phyloP scores from a whole-genome alignment of 2,797 vertebrate species.

The Cetoscarus ocellatus region DNA sequence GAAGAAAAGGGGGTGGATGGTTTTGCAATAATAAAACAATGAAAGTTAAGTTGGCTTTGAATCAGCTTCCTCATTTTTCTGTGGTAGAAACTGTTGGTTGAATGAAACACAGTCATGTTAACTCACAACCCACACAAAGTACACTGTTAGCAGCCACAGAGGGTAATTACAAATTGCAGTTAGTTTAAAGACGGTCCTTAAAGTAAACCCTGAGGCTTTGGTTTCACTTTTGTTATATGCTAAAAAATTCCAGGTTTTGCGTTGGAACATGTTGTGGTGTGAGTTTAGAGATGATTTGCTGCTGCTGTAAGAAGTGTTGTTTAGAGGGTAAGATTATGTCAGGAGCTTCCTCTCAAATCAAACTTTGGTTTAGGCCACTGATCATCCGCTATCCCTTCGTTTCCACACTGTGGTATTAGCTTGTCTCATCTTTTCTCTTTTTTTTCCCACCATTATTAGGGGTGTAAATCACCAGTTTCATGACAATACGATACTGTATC shows the following conservation, averaged over 20 bases:
- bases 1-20: background rate
- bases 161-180: background rate
- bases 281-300: background rate
- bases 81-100: background rate
- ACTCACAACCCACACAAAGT: background rate
- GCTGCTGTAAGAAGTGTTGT: background rate
- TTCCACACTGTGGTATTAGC: too few species aligned
- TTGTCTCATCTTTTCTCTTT: too few species aligned
- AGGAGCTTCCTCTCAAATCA: background rate
- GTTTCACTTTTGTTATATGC: background rate
- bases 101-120: slow-evolving; percentile 10
- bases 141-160: slow-evolving; percentile 5
- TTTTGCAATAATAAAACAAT: background rate
- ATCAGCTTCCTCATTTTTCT: background rate
- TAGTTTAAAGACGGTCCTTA: slow-evolving; percentile 1
- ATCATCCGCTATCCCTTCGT: background rate
- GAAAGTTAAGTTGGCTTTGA: background rate
- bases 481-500: too few species aligned
- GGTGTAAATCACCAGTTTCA: too few species aligned
- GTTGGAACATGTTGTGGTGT: slow-evolving; percentile 2
- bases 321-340: background rate
- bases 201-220: slow-evolving; percentile 6
- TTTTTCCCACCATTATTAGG: too few species aligned
- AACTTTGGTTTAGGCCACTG: background rate
- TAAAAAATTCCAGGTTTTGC: slow-evolving; percentile 2